These are phyloP conservation scores for Phalangium opilio DNA, from an alignment of 2,888 invertebrate genomes.

Conservation along the genomic window DNA sequence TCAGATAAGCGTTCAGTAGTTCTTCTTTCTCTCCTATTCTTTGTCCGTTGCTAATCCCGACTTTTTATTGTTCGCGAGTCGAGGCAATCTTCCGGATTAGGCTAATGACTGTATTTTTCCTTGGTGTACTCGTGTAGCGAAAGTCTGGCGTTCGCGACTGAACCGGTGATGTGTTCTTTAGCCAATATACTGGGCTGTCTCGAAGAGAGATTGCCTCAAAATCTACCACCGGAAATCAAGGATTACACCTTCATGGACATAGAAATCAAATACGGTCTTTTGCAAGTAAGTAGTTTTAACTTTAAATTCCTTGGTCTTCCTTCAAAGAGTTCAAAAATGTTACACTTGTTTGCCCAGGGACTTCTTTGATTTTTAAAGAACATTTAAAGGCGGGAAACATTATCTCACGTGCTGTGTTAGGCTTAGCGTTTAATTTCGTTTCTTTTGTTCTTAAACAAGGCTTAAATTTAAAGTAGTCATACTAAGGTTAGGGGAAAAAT, in stretches of 20 bases:
- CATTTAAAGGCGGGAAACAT: no score
- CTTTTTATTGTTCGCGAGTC: neutral
- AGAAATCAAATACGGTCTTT: slow-evolving; percentile 79
- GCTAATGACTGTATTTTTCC: neutral
- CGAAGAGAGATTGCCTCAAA: slow-evolving; percentile 42
- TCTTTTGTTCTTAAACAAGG: no score
- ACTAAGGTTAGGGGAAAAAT: no score
- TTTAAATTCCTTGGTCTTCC: no score
- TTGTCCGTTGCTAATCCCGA: neutral
- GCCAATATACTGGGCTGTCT: slow-evolving; percentile 67
- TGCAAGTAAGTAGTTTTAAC: slow-evolving; percentile 52
- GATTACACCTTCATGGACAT: slow-evolving; percentile 80
- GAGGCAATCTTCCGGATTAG: neutral
- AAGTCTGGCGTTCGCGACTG: slow-evolving; percentile 85
- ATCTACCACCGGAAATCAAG: slow-evolving; percentile 38
- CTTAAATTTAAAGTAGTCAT: no score
- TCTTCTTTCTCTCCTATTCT: neutral
- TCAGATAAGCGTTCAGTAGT: no score
- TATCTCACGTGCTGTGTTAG: no score
- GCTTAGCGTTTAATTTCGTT: no score
- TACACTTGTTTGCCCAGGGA: no score
- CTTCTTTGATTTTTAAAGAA: no score
- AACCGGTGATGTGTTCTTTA: slow-evolving; percentile 72
- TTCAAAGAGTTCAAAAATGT: no score
- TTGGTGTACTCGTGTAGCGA: slow-evolving; percentile 37